Base-by-base conservation (phyloP, 2,888 invertebrate genomes). In the Azorinus chamasolen region DNA sequence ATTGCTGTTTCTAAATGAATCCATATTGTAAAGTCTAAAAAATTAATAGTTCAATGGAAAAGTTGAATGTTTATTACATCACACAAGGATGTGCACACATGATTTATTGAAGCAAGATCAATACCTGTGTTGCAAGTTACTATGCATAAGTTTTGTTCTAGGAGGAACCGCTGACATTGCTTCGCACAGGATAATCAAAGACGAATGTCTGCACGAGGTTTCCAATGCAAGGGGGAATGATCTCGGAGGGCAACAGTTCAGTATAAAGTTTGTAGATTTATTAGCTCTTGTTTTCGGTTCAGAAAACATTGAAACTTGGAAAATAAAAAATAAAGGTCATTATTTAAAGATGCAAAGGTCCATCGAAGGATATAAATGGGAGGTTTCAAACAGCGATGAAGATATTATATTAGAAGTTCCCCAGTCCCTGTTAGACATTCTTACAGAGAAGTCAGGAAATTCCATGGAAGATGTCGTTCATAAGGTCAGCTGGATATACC, bases 81-180 rank as follows among this genome's bases (percentile, higher is more conserved):
- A n/a, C n/a, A n/a, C n/a, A n/a, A n/a, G n/a, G n/a, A n/a, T n/a
- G n/a, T n/a, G n/a, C n/a, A n/a, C n/a, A n/a, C n/a, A n/a, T n/a
- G n/a, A n/a, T n/a, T n/a, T n/a, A n/a, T n/a, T n/a, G n/a, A n/a
- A n/a, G n/a, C n/a, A n/a, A n/a, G n/a, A n/a, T n/a, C n/a, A n/a
- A n/a, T n/a, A n/a, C n/a, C n/a, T n/a, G n/a, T n/a, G n/a, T n/a
- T n/a, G n/a, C n/a, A n/a, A n/a, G n/a, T n/a, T n/a, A n/a, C n/a
- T n/a, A n/a, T n/a, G n/a, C n/a, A n/a, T n/a, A n/a, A n/a, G n/a
- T n/a, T n/a, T n/a, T n/a, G n/a, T n/a, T n/a, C n/a, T 32, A 69
- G 69, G 69, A 5, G 69, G 69, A 4, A 69, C 69, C 1, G 51
- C 61, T 2, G 69, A 69, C 25, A 69, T 69, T 18, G 58, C 69